Conservation (phyloP, 2,888 invertebrate species). For the Cerastoderma edule region DNA sequence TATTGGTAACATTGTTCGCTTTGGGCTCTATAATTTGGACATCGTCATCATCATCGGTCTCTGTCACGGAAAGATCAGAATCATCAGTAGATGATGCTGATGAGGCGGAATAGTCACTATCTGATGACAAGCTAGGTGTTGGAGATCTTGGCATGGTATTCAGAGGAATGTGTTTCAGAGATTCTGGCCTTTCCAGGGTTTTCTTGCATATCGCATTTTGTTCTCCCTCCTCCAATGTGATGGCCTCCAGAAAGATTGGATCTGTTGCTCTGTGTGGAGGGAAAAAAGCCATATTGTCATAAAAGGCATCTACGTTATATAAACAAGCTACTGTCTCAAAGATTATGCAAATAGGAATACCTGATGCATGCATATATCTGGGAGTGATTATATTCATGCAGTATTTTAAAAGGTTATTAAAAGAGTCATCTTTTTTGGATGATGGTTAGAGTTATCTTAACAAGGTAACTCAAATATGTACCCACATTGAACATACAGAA, state of each 20-base stretch:
- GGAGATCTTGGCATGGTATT: constrained; percentile 28
- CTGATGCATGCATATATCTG: no score
- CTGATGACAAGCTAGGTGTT: constrained; percentile 32
- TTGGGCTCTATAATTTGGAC: no score
- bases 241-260: constrained; percentile 93
- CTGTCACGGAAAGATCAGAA: not conserved
- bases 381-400: no score
- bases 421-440: no score
- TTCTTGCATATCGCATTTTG: constrained; percentile 90
- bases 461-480: no score
- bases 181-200: constrained; percentile 61
- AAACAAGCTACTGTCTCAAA: no score
- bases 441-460: no score
- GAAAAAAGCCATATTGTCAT: not conserved
- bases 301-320: no score
- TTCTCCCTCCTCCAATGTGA: constrained; percentile 90
- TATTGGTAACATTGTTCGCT: not conserved
- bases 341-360: no score
- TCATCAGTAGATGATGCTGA: constrained; percentile 4
- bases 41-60: constrained; percentile 2
- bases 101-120: constrained; percentile 4
- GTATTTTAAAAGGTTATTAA: no score
- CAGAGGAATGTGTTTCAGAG: not conserved
- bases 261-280: constrained; percentile 87
- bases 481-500: no score